These are phyloP conservation scores for Platygyra sinensis DNA, from an alignment of 64 coral and sea anemone species.

Conservation along the genomic window DNA sequence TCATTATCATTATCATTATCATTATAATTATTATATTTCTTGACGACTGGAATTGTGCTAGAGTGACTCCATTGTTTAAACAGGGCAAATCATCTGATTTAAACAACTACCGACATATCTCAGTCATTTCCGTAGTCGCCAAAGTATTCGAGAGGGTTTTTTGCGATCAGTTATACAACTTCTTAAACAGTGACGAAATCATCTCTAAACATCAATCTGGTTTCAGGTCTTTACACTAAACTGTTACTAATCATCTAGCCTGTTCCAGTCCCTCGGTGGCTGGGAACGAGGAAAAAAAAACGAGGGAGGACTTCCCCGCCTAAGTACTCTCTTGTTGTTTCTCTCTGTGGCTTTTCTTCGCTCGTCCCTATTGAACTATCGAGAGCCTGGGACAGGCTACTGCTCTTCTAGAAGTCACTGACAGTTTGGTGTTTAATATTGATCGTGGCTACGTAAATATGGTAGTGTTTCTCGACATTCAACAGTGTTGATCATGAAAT, in stretches of 20 bases:
- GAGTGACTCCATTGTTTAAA: slow-evolving; percentile 60
- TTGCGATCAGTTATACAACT: slow-evolving; percentile 38
- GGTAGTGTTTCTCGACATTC: no score
- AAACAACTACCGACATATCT: slow-evolving; percentile 54
- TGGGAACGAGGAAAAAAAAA: no score
- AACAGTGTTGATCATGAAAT: slow-evolving; percentile 38
- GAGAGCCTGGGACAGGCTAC: no score
- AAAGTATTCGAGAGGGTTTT: slow-evolving; percentile 47
- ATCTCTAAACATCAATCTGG: slow-evolving; percentile 37
- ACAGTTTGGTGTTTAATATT: slow-evolving; percentile 33
- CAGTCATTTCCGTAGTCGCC: slow-evolving; percentile 30
- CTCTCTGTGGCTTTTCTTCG: no score
- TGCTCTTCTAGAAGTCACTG: no score
- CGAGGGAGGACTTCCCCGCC: no score
- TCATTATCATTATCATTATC: no score
- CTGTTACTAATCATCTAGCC: slow-evolving; percentile 15
- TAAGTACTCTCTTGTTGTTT: no score
- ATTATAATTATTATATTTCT: no score
- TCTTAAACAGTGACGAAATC: slow-evolving; percentile 24
- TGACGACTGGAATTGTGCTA: no score
- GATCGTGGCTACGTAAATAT: not conserved
- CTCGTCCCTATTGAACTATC: no score
- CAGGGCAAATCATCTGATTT: slow-evolving; percentile 17
- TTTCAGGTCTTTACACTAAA: slow-evolving; percentile 36
- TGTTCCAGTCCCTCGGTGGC: no score